phyloP scores from a whole-genome alignment of 1,140 invertebrate species.

The Araneus ventricosus region DNA sequence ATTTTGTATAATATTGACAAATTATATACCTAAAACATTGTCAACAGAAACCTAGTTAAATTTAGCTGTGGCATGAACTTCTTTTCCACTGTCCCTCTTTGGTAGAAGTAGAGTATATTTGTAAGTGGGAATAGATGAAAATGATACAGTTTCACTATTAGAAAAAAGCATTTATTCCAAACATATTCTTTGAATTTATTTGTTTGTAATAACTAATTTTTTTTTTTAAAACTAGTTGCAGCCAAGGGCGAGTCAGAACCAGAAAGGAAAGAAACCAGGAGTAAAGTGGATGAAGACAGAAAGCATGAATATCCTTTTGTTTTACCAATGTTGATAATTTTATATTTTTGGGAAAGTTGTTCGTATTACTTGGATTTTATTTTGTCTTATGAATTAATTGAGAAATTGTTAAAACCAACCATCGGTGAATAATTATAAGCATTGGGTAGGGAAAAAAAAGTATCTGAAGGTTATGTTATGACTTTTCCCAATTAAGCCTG shows the following conservation, averaged over 20 bases:
- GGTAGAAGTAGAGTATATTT: no score
- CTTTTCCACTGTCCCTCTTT: no score
- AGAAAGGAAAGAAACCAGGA: slow-evolving; percentile 97
- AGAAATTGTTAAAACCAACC: no score
- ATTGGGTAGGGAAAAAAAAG: no score
- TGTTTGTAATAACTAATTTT: not conserved
- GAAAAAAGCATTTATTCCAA: not conserved
- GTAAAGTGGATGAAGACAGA: slow-evolving; percentile 98
- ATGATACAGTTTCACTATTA: not conserved
- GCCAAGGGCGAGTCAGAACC: slow-evolving; percentile 99
- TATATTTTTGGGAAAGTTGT: not conserved
- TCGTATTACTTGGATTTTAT: not conserved
- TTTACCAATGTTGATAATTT: not conserved
- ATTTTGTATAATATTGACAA: no score
- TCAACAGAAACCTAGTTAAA: no score
- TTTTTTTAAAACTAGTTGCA: slow-evolving; percentile 91
- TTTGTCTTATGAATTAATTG: no score
- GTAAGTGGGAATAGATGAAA: not conserved
- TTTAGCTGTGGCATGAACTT: no score
- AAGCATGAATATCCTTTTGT: slow-evolving; percentile 91
- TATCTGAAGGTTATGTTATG: no score
- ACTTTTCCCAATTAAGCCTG: no score
- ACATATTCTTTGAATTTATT: not conserved
- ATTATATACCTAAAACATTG: no score
- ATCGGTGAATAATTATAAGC: no score